phyloP scores from a whole-genome alignment of 1,140 invertebrate genomes.

The Subanguina moxae region DNA sequence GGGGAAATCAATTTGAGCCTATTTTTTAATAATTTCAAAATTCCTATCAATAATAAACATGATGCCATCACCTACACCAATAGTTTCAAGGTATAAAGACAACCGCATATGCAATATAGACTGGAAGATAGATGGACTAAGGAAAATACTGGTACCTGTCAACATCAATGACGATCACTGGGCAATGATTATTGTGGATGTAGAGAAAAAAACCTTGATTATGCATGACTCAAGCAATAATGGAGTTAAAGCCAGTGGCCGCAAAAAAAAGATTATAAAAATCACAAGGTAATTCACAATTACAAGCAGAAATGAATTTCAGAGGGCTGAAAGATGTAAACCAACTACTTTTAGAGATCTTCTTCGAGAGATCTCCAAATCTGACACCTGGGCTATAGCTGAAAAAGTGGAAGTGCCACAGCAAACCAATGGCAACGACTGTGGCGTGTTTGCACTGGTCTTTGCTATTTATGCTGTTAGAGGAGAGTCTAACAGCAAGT shows the following conservation, averaged over 20 bases:
- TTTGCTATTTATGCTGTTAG: conserved; percentile 4
- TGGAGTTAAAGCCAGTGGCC: background rate
- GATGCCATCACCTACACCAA: no score
- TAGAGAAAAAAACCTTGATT: background rate
- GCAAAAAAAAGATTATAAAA: no score
- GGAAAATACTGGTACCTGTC: conserved; percentile 7
- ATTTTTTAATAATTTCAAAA: background rate
- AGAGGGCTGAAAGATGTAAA: no score
- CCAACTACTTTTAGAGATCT: no score
- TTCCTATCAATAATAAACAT: no score
- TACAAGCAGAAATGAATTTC: no score
- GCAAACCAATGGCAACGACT: conserved; percentile 14
- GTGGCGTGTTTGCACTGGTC: conserved; percentile 16
- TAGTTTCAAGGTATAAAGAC: no score
- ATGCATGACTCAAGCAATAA: conserved; percentile 22
- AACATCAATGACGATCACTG: conserved; percentile 18
- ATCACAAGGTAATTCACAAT: no score
- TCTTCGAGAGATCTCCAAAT: background rate
- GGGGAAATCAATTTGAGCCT: no score
- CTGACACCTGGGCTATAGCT: background rate
- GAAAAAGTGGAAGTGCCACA: conserved; percentile 14
- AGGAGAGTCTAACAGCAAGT: background rate
- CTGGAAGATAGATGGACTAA: background rate
- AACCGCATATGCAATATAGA: background rate
- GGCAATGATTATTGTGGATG: conserved; percentile 11